phyloP scores from a whole-genome alignment of 2,888 invertebrate species.

The Nymphalis urticae region DNA sequence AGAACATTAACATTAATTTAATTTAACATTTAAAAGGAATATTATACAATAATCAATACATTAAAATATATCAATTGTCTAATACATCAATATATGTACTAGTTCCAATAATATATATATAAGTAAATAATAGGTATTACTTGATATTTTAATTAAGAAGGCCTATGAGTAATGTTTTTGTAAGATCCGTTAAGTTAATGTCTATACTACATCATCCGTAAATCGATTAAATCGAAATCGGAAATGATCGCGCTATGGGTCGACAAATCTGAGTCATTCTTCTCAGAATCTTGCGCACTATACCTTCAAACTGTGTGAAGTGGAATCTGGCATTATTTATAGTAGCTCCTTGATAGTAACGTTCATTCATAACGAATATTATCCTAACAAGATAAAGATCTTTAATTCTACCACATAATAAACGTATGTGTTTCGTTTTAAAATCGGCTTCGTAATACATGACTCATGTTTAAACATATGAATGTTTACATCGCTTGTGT shows the following conservation, averaged over 20 bases:
- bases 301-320: slow-evolving; percentile 53
- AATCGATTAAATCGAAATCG: slow-evolving; percentile 52
- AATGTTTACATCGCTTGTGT: slow-evolving; percentile 45
- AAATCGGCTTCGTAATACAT: slow-evolving; percentile 55
- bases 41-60: too few species aligned
- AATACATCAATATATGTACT: too few species aligned
- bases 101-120: too few species aligned
- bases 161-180: slow-evolving; percentile 38
- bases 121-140: background rate
- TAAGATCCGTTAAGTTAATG: slow-evolving; percentile 40
- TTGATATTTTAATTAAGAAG: slow-evolving; percentile 4
- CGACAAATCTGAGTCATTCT: slow-evolving; percentile 52
- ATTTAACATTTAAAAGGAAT: too few species aligned
- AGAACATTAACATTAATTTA: too few species aligned
- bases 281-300: slow-evolving; percentile 49
- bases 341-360: slow-evolving; percentile 52
- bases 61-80: too few species aligned
- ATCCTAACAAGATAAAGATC: slow-evolving; percentile 58
- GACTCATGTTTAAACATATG: slow-evolving; percentile 47
- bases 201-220: slow-evolving; percentile 41
- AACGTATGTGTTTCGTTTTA: slow-evolving; percentile 53
- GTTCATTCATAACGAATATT: slow-evolving; percentile 69
- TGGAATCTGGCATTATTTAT: slow-evolving; percentile 44
- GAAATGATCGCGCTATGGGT: slow-evolving; percentile 58
- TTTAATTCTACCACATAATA: slow-evolving; percentile 47